phyloP scores from a whole-genome alignment of 2,888 invertebrate genomes.

The Sinohyriopsis cumingii region DNA sequence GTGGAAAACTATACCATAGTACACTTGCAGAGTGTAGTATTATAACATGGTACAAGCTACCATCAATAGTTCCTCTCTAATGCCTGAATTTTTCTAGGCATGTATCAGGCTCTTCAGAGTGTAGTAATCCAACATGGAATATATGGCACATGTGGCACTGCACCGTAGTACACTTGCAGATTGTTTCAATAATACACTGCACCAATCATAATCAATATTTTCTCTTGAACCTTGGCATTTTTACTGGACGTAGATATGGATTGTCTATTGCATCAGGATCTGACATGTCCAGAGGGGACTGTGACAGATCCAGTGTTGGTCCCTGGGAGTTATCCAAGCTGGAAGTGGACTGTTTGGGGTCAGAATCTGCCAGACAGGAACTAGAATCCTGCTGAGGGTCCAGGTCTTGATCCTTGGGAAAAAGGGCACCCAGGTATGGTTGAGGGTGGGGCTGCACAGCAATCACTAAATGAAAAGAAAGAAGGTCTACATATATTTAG shows the following conservation, averaged over 20 bases:
- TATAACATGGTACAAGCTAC: too few species aligned
- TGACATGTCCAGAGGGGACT: slow-evolving; percentile 45
- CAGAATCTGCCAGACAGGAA: slow-evolving; percentile 1
- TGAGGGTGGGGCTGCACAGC: slow-evolving; percentile 86
- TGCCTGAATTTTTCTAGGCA: too few species aligned
- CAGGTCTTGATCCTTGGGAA: slow-evolving; percentile 95
- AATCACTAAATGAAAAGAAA: slow-evolving; percentile 80
- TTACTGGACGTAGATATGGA: slow-evolving; percentile 79
- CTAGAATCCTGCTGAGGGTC: slow-evolving; percentile 80
- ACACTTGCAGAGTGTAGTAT: too few species aligned
- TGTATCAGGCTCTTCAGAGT: too few species aligned
- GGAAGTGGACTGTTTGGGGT: slow-evolving; percentile 1
- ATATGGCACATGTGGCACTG: too few species aligned
- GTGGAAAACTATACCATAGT: too few species aligned
- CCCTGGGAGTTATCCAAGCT: background rate
- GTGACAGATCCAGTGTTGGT: background rate
- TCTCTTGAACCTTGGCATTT: slow-evolving; percentile 66
- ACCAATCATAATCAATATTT: slow-evolving; percentile 4
- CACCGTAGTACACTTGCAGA: too few species aligned
- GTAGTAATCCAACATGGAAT: too few species aligned
- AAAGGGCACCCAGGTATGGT: slow-evolving; percentile 87
- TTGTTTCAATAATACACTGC: too few species aligned
- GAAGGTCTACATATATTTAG: slow-evolving; percentile 2
- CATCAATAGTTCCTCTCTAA: too few species aligned
- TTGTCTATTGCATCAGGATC: slow-evolving; percentile 80